A percentile compares a stretch with the other conserved stretches of the same genome.
Evolutionary conservation across 1,140 invertebrate species (phyloP).

Genomic region (Cherax quadricarinatus): DNA sequence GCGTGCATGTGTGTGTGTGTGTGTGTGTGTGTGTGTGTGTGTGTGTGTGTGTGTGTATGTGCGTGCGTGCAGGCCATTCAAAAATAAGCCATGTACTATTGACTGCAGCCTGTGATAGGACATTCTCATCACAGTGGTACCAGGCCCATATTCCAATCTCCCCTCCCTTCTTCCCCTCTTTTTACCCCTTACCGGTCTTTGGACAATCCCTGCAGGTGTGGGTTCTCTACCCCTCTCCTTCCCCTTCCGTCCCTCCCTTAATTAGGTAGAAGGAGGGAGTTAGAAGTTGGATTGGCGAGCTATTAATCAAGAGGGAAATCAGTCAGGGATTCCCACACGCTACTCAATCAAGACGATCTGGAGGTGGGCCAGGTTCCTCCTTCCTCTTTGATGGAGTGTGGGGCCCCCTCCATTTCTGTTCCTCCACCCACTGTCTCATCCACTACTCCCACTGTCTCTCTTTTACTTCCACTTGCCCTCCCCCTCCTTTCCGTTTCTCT

Average conservation of each 20-base stretch:
- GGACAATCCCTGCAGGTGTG: conserved; percentile 1
- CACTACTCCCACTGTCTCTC: conserved; percentile 2
- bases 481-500: background rate
- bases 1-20: too few relatives aligned
- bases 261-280: conserved; percentile 53
- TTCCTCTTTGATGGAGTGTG: background rate
- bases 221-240: background rate
- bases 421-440: too few relatives aligned
- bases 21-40: too few relatives aligned
- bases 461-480: background rate
- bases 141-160: background rate
- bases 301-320: conserved; percentile 45
- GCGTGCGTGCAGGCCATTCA: too few relatives aligned
- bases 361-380: conserved; percentile 8
- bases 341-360: conserved; percentile 33
- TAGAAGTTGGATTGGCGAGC: conserved; percentile 47
- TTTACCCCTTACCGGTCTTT: background rate
- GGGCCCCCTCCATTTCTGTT: background rate
- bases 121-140: too few relatives aligned
- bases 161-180: background rate
- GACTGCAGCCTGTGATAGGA: too few relatives aligned
- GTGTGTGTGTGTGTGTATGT: too few relatives aligned
- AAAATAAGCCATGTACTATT: too few relatives aligned
- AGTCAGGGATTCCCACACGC: conserved; percentile 38
- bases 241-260: conserved; percentile 4